A percentile compares a stretch with the other conserved stretches of the same genome.
phyloP scores from a whole-genome alignment of 1,140 invertebrate species.

The Meteorus sp. region DNA sequence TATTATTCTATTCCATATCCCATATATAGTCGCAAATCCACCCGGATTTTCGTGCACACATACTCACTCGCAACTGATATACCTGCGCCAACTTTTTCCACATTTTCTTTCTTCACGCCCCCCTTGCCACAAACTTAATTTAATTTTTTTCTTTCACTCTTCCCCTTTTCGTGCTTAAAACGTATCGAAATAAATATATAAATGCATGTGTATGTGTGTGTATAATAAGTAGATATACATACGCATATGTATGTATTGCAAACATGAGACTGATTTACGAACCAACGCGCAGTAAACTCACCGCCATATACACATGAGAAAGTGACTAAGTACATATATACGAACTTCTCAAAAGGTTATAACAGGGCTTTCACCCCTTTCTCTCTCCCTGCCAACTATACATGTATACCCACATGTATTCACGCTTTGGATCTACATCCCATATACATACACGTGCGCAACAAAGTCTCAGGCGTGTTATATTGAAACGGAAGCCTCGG shows the following conservation, averaged over 20 bases:
- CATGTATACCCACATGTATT: not conserved
- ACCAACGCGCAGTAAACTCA: not conserved
- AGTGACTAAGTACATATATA: not conserved
- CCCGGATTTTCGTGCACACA: too few species aligned
- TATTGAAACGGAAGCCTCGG: constrained; percentile 34
- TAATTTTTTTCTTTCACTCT: too few species aligned
- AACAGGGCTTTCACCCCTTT: not conserved
- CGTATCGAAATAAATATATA: too few species aligned
- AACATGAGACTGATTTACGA: constrained; percentile 16
- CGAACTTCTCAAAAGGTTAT: not conserved
- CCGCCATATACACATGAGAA: not conserved
- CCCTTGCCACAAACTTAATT: too few species aligned
- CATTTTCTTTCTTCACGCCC: too few species aligned
- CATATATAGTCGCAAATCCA: too few species aligned
- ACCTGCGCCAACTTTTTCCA: too few species aligned
- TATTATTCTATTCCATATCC: not conserved
- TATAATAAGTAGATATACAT: not conserved
- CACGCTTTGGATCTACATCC: too few species aligned
- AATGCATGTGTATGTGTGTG: too few species aligned
- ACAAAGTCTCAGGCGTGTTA: constrained; percentile 18
- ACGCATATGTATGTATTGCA: too few species aligned
- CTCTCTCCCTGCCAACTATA: not conserved
- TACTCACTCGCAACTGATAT: too few species aligned
- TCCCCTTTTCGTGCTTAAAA: too few species aligned
- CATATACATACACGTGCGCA: constrained; percentile 1